phyloP scores from a whole-genome alignment of 2,888 invertebrate species.

The Drosophila mulleri region DNA sequence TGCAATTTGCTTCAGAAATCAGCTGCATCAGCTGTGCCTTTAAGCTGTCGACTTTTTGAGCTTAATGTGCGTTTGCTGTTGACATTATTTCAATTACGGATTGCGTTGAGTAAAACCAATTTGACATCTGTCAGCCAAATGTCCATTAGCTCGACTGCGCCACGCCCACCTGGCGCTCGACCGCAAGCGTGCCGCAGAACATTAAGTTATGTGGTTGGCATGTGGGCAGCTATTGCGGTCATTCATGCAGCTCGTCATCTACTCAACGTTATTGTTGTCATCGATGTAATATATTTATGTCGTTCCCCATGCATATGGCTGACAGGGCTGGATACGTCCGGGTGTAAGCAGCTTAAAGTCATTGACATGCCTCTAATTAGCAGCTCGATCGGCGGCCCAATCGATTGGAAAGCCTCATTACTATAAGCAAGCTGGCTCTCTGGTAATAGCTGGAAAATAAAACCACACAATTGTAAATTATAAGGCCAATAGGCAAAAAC shows the following conservation, averaged over 20 bases:
- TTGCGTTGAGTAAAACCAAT: slow-evolving; percentile 74
- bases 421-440: not conserved
- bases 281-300: slow-evolving; percentile 26
- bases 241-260: slow-evolving; percentile 50
- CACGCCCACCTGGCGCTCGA: slow-evolving; percentile 12
- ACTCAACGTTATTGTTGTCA: slow-evolving; percentile 58
- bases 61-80: slow-evolving; percentile 44
- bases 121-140: slow-evolving; percentile 67
- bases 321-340: no score
- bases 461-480: slow-evolving; percentile 54
- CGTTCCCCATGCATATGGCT: no score
- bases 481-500: slow-evolving; percentile 64
- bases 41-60: slow-evolving; percentile 34
- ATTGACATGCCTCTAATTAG: slow-evolving; percentile 29
- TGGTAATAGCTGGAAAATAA: slow-evolving; percentile 33
- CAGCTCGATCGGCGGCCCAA: slow-evolving; percentile 25
- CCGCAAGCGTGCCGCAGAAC: slow-evolving; percentile 76
- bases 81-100: slow-evolving; percentile 61
- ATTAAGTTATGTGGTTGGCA: slow-evolving; percentile 76
- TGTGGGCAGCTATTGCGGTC: slow-evolving; percentile 74
- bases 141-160: slow-evolving; percentile 43
- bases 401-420: slow-evolving; percentile 69
- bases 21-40: slow-evolving; percentile 19
- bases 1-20: slow-evolving; percentile 12
- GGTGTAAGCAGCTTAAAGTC: slow-evolving; percentile 29